Evolutionary conservation across 2,113 vertebrate species (phyloP), one percentile per base, ranked within the genome.

Genomic region (Cisticola juncidis): DNA sequence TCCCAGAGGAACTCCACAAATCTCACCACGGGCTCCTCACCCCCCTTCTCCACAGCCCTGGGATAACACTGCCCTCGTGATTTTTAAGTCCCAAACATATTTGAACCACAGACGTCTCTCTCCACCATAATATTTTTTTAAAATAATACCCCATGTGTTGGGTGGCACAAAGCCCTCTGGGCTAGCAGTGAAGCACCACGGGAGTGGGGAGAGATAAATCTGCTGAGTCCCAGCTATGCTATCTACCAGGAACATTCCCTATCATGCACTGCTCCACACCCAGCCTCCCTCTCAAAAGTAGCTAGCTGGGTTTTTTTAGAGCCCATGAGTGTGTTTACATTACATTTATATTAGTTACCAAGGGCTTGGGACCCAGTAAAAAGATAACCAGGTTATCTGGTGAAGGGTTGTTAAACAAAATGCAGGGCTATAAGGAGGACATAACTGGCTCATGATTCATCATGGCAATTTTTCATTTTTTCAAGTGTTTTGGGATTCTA

Each of bases 301-400:
- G 19, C 26, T 50, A 25, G 38, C 6, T 80, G 15, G 44, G 5
- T 1, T 77, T 88, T 4, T 5, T 53, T 57, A 57, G 6, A 84
- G 21, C 14, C 28, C 22, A 16, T 47, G 50, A 54, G 7, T 42
- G 20, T 61, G 54, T 93, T 94, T 94, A 23, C 61, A 61, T 65
- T 87, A 57, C 16, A 73, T 90, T 95, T 93, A 77, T 77, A 54
- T 47, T 61, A 45, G n/a, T 95, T 92, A 77, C 71, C 23, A 53
- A 85, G 58, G 62, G 62, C 69, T 50, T 86, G 33, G 45, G 42
- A 95, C 26, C 6, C 50, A 83, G 50, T 33, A 80, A 61, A 42
- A 33, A 38, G 79, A 82, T 90, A 92, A 88, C 36, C 21, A 31
- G 35, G n/a, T 42, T 92, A 73, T 90, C 74, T 73, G 23, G 25